Evolutionary conservation across 2,113 vertebrate genomes (phyloP).

Genomic region (Myiagra hebetior): DNA sequence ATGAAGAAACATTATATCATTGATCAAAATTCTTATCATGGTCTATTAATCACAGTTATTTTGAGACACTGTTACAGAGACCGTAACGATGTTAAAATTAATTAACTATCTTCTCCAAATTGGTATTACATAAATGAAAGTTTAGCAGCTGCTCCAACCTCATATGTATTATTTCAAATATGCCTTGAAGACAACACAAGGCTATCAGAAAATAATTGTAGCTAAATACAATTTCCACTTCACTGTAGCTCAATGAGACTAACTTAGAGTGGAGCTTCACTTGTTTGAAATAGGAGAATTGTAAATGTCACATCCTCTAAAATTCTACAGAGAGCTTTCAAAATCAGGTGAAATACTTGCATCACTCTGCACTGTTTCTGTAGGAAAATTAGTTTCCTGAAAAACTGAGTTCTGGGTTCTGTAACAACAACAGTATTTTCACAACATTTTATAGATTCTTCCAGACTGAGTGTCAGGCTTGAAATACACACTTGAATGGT

Average conservation of each 20-base stretch:
- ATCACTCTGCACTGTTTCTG: background rate
- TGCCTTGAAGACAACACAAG: conserved; percentile 4
- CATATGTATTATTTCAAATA: conserved; percentile 55
- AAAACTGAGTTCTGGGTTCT: background rate
- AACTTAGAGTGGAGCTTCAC: background rate
- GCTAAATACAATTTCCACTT: conserved; percentile 43
- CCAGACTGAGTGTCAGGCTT: background rate
- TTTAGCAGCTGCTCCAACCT: conserved; percentile 59
- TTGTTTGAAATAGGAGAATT: conserved; percentile 26
- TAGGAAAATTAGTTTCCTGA: background rate
- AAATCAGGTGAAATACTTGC: background rate
- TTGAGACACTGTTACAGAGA: conserved; percentile 69
- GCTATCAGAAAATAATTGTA: conserved; percentile 54
- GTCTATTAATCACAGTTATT: conserved; percentile 75
- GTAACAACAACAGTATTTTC: background rate
- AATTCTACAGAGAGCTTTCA: background rate
- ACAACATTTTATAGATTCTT: background rate
- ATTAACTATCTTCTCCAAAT: conserved; percentile 68
- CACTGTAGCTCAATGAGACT: conserved; percentile 26
- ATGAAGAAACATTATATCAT: conserved; percentile 52
- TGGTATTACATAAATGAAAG: conserved; percentile 57
- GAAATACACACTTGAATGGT: background rate
- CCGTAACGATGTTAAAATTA: conserved; percentile 75
- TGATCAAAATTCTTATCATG: conserved; percentile 75
- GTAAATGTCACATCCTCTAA: background rate